A percentile compares a stretch with the other conserved stretches of the same genome.
Evolutionary conservation across 2,888 invertebrate genomes (phyloP).

Genomic region (Apotomis betuletana): DNA sequence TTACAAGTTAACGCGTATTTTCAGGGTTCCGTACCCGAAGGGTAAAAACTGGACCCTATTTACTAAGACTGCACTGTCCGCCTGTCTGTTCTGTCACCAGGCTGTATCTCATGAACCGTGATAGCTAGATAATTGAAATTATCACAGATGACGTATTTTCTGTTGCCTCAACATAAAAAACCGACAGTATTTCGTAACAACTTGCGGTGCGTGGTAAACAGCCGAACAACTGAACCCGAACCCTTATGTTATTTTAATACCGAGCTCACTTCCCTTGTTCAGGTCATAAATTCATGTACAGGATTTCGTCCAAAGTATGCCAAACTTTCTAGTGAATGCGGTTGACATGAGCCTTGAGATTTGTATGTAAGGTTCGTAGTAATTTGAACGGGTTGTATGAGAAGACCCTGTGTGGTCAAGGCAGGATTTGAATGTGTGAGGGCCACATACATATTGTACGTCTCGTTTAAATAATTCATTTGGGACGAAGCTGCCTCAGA

Average conservation of each 20-base stretch:
- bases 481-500: slow-evolving; percentile 3
- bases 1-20: too few relatives aligned
- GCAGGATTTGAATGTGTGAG: slow-evolving; percentile 19
- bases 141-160: too few relatives aligned
- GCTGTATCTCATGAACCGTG: too few relatives aligned
- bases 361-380: not conserved
- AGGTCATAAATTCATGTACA: too few relatives aligned
- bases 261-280: not conserved
- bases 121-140: too few relatives aligned
- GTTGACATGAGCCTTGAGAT: not conserved
- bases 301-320: not conserved
- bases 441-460: slow-evolving; percentile 32
- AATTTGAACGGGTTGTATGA: not conserved
- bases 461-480: slow-evolving; percentile 29
- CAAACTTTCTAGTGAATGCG: not conserved
- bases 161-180: not conserved
- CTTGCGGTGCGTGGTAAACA: slow-evolving; percentile 3
- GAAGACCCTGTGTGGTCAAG: slow-evolving; percentile 11
- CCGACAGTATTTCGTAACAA: slow-evolving; percentile 2
- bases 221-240: not conserved
- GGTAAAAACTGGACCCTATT: too few relatives aligned
- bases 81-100: too few relatives aligned
- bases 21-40: too few relatives aligned
- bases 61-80: too few relatives aligned
- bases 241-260: not conserved